Evolutionary conservation across 2,888 invertebrate genomes (phyloP), one percentile per base, ranked within the genome.

Genomic region (Callimorpha dominula): DNA sequence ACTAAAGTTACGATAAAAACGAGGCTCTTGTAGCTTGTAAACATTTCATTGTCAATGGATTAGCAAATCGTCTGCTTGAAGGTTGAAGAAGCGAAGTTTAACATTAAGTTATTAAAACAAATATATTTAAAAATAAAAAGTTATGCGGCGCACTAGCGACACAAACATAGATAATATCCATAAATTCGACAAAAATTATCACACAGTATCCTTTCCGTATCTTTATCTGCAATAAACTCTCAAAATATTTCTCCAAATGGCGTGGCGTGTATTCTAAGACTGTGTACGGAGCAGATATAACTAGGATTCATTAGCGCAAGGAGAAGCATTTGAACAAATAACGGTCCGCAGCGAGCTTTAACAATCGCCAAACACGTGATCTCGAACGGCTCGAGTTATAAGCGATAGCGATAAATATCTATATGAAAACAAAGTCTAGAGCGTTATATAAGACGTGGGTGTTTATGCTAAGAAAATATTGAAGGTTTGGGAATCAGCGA

Each of bases 301-400:
- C 73, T 72, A 74, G 81, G 79, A 85, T 83, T 85, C 84, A 85
- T 88, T 86, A 85, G 76, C 70, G 78, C 74, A 77, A 73, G 77
- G 71, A 76, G 80, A 52, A 84, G 77, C 81, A 81, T 80, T 78
- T 72, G 83, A 84, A 85, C 87, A 84, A 87, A 87, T 85, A 88
- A 83, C 83, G 82, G 83, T 83, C 77, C 82, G 81, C 85, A 81
- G 82, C 73, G 68, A 78, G 75, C 73, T 74, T 75, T 84, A 84
- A 83, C 82, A 79, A 73, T 80, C 75, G 78, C 69, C 57, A 67
- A 75, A 78, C 85, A 86, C 82, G 85, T 77, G 78, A 78, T 40
- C 68, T 49, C 68, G 43, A n/a, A 50, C 54, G 79, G 69, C 0
- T 17, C 65, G 12, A 71, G 70, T 2, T 17, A 68, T 52, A n/a